Evolutionary conservation across 2,888 invertebrate genomes (phyloP), one percentile per base, ranked within the genome.

Genomic region (Lasioglossum leucozonium): DNA sequence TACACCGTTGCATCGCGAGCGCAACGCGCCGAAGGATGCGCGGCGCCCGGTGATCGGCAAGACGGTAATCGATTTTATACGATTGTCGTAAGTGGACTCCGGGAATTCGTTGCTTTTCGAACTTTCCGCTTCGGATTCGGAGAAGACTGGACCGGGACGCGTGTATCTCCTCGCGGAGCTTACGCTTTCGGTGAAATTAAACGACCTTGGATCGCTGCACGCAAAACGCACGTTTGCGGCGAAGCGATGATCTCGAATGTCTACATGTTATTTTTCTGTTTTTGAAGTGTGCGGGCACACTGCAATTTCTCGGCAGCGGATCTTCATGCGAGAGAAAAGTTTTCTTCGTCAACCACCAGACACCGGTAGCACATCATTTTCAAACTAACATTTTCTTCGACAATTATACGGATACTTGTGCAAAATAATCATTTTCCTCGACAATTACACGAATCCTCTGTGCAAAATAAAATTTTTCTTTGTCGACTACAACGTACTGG

Each of bases 261-360:
- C 51, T 51, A 8, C 51, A 51, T 6, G 47, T 8, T 8, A 47
- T 6, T 3, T 51, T 51, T n/a, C n/a, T n/a, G n/a, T n/a, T 51
- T 8, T 51, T 0, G 6, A 26, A 26, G 58, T 58, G 26, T 26
- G n/a, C 22, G 47, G 22, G 6, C 22, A 51, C 51, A 22, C 51
- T 51, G 51, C 8, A 51, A 51, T 22, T 51, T 51, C 13, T 42
- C 1, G 3, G 18, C 22, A 6, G 51, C 18, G 51, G 22, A 51
- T 22, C 5, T 51, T 58, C 26, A 16, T 58, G 13, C 4, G 5
- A 5, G 5, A 26, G 2, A 1, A 26, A 4, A 58, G 4, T 58
- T 4, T 1, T 13, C 4, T 26, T 1, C 26, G 1, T 26, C 1
- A 0, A 18, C 5, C n/a, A n/a, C n/a, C n/a, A n/a, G n/a, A n/a